Evolutionary conservation across 2,888 invertebrate species (phyloP), one percentile per base, ranked within the genome.

Genomic region (Eupithecia abbreviata): DNA sequence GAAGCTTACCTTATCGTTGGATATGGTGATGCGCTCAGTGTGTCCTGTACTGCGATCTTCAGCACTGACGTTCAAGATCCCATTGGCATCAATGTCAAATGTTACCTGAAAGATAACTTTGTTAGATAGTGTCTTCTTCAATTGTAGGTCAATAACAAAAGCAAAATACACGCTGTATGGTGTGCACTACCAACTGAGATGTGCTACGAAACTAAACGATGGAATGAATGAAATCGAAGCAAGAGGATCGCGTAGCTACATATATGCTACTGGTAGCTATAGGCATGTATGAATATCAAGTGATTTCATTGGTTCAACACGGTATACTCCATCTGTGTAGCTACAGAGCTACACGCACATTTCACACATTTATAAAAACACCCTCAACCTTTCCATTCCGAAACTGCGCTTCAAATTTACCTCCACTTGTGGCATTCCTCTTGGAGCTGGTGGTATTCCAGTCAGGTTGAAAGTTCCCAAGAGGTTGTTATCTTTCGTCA

Each of bases 401-500:
- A 42, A 41, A 66, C 9, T 41, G 55, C 9, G n/a, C 41, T 15
- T 47, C 2, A 45, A 42, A n/a, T 83, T 82, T 82, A 93, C 96
- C 91, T 96, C 96, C 83, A 97, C 96, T 93, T 97, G 97, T 0
- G 97, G 97, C 1, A 97, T 95, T 30, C 98, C 98, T 82, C 98
- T 95, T 0, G 98, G 98, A 0, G 98, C 97, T 45, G 98, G 98
- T 47, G 98, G 97, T 76, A 98, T 98, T 10, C 98, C 98, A 6
- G 96, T 96, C 41, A 98, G 93, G 85, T 97, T 97, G 86, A 98
- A 98, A 13, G 97, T 98, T 41, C 98, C 98, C 73, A 98, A 90
- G 3, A 98, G 92, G 86, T 98, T 98, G 89, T 98, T 98, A 87
- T 98, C 98, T 89, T 96, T 98, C 10, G 98, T 98, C 98, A 98